Conservation (phyloP, 2,888 invertebrate species). For the Ormia ochracea region DNA sequence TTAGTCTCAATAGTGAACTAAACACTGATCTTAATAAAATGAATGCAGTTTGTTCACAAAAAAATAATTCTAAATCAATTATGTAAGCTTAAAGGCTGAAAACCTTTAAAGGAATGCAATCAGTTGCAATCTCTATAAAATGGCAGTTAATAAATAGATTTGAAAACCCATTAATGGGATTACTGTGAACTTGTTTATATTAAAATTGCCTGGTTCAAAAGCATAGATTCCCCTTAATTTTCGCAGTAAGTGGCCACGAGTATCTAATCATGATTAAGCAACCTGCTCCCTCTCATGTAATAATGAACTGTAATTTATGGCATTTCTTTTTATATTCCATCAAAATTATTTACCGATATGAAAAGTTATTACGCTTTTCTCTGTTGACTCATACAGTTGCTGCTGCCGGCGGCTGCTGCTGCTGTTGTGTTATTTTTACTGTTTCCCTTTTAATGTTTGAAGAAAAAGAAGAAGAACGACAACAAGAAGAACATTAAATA, state of each 20-base stretch:
- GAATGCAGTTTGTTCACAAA: too few relatives aligned
- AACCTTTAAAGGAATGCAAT: too few relatives aligned
- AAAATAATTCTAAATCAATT: too few relatives aligned
- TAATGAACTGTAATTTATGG: slow-evolving; percentile 32
- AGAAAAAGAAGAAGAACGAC: slow-evolving; percentile 1
- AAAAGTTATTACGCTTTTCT: slow-evolving; percentile 42
- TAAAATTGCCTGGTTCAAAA: background rate
- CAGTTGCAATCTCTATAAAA: too few relatives aligned
- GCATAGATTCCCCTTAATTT: background rate
- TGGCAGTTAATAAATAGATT: too few relatives aligned
- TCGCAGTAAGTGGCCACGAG: background rate
- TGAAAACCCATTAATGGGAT: too few relatives aligned
- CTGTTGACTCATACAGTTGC: slow-evolving; percentile 24
- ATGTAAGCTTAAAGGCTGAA: too few relatives aligned
- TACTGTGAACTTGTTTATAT: too few relatives aligned
- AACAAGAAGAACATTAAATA: background rate
- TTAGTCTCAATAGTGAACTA: too few relatives aligned
- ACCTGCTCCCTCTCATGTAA: slow-evolving; percentile 8
- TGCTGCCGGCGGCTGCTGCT: background rate
- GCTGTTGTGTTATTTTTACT: background rate
- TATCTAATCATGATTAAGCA: background rate
- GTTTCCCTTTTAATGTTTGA: slow-evolving; percentile 8
- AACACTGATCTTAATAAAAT: too few relatives aligned
- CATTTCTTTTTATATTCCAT: slow-evolving; percentile 23
- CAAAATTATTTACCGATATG: slow-evolving; percentile 42